Evolutionary conservation across 2,888 invertebrate species (phyloP), one percentile per base, ranked within the genome.

Genomic region (Pyralis farinalis): DNA sequence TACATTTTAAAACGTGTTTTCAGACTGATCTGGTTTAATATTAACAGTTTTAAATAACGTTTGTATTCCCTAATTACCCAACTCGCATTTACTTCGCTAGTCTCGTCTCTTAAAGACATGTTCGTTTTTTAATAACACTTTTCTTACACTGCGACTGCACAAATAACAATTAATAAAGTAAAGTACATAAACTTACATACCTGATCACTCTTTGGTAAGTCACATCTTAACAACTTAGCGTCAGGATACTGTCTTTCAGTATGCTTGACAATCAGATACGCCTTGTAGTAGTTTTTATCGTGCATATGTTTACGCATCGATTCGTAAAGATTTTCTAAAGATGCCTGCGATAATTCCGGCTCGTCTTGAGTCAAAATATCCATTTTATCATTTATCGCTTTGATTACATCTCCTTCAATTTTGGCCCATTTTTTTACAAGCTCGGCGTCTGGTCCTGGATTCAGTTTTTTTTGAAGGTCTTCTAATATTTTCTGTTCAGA

Each of bases 401-500:
- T 68, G 12, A 89, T 70, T 0, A 92, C 73, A 12, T 91, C 85
- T 34, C 81, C 76, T 20, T 91, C 86, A 7, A 89, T 92, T 67
- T 68, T 81, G 39, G 71, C 81, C 92, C 90, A 94, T 53, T 78
- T 90, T 48, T 66, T 90, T 53, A 66, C 71, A 41, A 70, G 84
- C 40, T 68, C 89, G 32, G 66, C 80, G 63, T 89, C 85, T 0
- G 88, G 85, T 1, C 72, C 77, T 0, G 86, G 83, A 49, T 86
- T 88, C 0, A 88, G 51, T 49, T 79, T 84, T 37, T 90, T 77
- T 53, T 91, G 90, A 54, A 93, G 86, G 38, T 92, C 91, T 28
- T 92, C 89, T 11, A 96, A 75, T 53, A 93, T 93, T 38, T 90
- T 90, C 49, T 84, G 87, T 55, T 93, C 94, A 7, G 83, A 81